Percentiles rank a stretch among this genome's conserved stretches.
These are phyloP conservation scores for Calidris pugnax DNA, from an alignment of 2,113 vertebrate genomes.

Conservation along the genomic window DNA sequence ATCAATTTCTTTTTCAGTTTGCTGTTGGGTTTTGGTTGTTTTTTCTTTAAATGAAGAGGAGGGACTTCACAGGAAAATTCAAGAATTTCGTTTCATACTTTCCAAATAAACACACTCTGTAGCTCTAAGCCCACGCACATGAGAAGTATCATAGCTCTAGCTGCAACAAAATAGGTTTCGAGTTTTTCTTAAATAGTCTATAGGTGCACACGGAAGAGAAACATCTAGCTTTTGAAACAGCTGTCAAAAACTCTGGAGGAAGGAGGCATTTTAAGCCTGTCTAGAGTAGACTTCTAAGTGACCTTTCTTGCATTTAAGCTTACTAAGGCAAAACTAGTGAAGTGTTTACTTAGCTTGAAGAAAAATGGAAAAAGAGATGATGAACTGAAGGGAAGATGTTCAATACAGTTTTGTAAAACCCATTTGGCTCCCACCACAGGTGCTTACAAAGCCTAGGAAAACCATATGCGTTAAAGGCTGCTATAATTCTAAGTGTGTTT, in stretches of 20 bases:
- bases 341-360: not conserved
- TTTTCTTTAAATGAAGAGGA: not conserved
- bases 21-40: too few species aligned
- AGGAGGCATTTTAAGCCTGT: not conserved
- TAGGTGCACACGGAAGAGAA: not conserved
- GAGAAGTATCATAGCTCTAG: not conserved
- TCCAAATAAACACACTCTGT: not conserved
- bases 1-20: not conserved
- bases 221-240: not conserved
- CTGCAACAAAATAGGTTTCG: not conserved
- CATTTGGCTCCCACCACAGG: not conserved
- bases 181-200: not conserved
- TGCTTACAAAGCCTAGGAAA: not conserved
- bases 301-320: not conserved
- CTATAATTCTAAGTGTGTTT: not conserved
- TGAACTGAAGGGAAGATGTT: not conserved
- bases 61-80: not conserved
- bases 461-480: not conserved
- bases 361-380: not conserved
- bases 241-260: not conserved
- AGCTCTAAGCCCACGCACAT: not conserved
- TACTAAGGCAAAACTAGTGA: not conserved
- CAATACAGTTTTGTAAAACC: conserved; percentile 2
- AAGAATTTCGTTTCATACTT: not conserved
- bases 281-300: not conserved